Conservation (phyloP, 1,140 invertebrate species). For the Drosophila albomicans region DNA sequence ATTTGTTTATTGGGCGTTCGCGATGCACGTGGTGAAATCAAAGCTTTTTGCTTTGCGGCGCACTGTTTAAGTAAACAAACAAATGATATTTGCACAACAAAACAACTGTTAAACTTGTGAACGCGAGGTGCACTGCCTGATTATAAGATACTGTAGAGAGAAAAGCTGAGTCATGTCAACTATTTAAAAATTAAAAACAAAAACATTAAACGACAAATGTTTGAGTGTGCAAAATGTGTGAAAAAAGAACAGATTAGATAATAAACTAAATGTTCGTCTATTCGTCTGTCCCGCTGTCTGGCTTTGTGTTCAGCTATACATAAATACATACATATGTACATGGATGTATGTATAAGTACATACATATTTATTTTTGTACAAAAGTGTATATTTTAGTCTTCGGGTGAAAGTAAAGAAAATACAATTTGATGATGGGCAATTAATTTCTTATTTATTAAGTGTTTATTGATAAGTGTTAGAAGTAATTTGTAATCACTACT, state of each 20-base stretch:
- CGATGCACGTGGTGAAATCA: constrained; percentile 3
- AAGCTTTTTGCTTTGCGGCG: neutral
- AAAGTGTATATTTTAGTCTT: too few relatives aligned
- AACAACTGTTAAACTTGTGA: neutral
- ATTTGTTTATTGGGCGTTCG: neutral
- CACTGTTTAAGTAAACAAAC: neutral
- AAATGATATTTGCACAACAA: neutral
- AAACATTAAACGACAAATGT: neutral
- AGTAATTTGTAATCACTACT: too few relatives aligned
- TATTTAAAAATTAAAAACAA: neutral
- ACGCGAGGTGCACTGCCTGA: neutral
- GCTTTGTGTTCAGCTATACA: too few relatives aligned
- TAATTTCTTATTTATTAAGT: too few relatives aligned
- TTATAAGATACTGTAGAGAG: neutral
- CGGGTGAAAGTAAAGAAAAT: too few relatives aligned
- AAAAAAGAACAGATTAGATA: neutral
- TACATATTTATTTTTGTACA: too few relatives aligned
- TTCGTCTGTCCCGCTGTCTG: too few relatives aligned
- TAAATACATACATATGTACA: too few relatives aligned
- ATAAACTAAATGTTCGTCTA: too few relatives aligned
- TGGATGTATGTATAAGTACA: too few relatives aligned
- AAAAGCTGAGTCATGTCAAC: neutral
- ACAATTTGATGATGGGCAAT: too few relatives aligned
- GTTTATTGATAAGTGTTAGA: too few relatives aligned
- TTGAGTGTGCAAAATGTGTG: neutral